These are phyloP conservation scores for Leptopilina clavipes DNA, from an alignment of 1,140 invertebrate genomes.

Conservation along the genomic window DNA sequence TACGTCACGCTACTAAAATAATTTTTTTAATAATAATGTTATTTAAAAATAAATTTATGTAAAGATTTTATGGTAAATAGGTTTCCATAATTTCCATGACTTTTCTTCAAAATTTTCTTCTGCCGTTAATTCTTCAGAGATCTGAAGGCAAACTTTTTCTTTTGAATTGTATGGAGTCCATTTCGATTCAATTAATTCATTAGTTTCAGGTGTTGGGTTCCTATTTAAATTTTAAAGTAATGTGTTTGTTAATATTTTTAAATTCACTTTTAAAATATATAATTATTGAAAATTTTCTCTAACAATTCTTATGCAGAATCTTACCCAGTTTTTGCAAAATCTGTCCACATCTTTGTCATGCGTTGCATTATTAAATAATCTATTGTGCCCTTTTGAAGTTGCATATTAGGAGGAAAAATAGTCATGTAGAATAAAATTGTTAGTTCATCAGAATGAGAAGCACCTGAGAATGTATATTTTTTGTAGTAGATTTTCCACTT, in stretches of 20 bases:
- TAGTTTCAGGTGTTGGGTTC: conserved; percentile 67
- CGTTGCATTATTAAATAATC: conserved; percentile 55
- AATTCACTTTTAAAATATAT: conserved; percentile 10
- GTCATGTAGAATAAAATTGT: conserved; percentile 50
- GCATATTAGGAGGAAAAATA: conserved; percentile 3
- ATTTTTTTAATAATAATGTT: no score
- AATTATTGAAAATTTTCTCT: conserved; percentile 3
- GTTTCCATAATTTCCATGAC: neutral
- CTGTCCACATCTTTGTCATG: conserved; percentile 69
- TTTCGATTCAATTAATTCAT: conserved; percentile 59
- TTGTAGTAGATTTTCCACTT: no score
- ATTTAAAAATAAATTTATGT: no score
- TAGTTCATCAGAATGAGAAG: conserved; percentile 60
- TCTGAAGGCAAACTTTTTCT: neutral
- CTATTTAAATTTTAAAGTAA: conserved; percentile 56
- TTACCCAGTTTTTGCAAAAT: conserved; percentile 70
- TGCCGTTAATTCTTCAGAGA: neutral
- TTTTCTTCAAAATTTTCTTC: neutral
- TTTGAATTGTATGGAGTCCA: conserved; percentile 54
- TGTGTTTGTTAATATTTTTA: neutral
- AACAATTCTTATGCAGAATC: neutral
- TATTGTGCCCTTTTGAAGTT: conserved; percentile 46
- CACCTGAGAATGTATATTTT: conserved; percentile 47
- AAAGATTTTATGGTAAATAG: neutral
- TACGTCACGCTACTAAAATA: no score